Evolutionary conservation across 2,888 invertebrate species (phyloP).

Genomic region (Xestoiulus laeticollis): DNA sequence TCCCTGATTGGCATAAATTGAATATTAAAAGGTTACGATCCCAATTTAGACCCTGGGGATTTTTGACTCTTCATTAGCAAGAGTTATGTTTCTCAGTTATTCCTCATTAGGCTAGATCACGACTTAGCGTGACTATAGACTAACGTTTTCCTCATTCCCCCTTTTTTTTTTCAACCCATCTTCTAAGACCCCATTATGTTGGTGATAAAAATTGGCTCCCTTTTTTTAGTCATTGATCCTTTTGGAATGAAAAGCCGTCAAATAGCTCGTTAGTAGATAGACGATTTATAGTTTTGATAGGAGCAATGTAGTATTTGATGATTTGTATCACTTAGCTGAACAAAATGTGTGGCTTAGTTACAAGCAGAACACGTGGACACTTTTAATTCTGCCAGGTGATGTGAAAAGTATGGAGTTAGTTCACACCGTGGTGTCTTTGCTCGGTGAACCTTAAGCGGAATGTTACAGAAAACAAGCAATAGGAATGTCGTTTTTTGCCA

Average conservation of each 20-base stretch:
- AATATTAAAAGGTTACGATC: slow-evolving; percentile 23
- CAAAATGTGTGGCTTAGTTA: background rate
- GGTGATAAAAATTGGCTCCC: slow-evolving; percentile 20
- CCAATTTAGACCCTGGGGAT: slow-evolving; percentile 4
- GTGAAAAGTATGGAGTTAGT: background rate
- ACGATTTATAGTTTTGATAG: slow-evolving; percentile 28
- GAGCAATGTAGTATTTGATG: background rate
- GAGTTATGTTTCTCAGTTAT: slow-evolving; percentile 34
- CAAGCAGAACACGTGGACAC: too few relatives aligned
- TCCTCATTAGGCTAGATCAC: slow-evolving; percentile 34
- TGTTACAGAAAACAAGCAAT: too few relatives aligned
- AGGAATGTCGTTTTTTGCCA: too few relatives aligned
- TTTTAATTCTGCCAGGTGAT: background rate
- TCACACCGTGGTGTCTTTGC: background rate
- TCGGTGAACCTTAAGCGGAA: too few relatives aligned
- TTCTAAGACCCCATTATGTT: background rate
- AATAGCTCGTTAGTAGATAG: background rate
- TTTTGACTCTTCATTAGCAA: slow-evolving; percentile 21
- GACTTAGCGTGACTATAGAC: slow-evolving; percentile 17
- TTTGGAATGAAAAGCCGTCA: slow-evolving; percentile 21
- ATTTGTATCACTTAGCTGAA: background rate
- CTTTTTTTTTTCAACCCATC: background rate
- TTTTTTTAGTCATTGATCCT: slow-evolving; percentile 36
- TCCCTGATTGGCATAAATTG: slow-evolving; percentile 22
- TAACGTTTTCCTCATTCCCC: background rate